Evolutionary conservation across 2,797 vertebrate genomes (phyloP), one percentile per base, ranked within the genome.

Genomic region (Mus caroli): DNA sequence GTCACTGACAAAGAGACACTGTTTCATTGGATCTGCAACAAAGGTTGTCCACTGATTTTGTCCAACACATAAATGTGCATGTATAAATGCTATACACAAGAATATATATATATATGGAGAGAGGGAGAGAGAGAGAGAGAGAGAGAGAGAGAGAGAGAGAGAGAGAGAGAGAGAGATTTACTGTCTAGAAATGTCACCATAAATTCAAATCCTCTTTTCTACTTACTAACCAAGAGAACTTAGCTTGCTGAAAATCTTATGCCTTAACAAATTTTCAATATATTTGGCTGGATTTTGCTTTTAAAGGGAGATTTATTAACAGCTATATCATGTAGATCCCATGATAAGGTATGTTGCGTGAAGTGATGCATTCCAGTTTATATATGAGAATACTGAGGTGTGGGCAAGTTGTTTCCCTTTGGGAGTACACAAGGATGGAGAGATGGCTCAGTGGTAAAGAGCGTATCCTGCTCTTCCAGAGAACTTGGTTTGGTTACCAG

Each of bases 311-410:
- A 31, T 95, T 93, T 54, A 43, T 80, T 20, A 71, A 3, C 82
- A 56, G 40, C 64, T 40, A 71, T 71, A 83, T 71, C 75, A 79
- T 56, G 24, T 28, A n/a, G 50, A 78, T 4, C 56, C 40, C 11
- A 64, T 46, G 14, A 60, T 22, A 20, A 46, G 37, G 4, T 40
- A 37, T 17, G 7, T 52, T 24, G 67, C 1, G 84, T 17, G 12
- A 34, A n/a, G 19, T 52, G 52, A 73, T 58, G 89, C 15, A 79
- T 88, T 84, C 94, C 86, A 87, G 0, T 13, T 91, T 96, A 52
- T 12, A 37, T 7, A 15, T 43, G 9, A 80, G 28, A 54, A 84
- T 11, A 52, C n/a, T 69, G 37, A 84, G 20, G n/a, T 56, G 2
- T 1, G 58, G 17, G n/a, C 46, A 78, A 62, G 67, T 69, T 84